phyloP scores from a whole-genome alignment of 2,113 vertebrate species.

The Neogobius melanostomus region DNA sequence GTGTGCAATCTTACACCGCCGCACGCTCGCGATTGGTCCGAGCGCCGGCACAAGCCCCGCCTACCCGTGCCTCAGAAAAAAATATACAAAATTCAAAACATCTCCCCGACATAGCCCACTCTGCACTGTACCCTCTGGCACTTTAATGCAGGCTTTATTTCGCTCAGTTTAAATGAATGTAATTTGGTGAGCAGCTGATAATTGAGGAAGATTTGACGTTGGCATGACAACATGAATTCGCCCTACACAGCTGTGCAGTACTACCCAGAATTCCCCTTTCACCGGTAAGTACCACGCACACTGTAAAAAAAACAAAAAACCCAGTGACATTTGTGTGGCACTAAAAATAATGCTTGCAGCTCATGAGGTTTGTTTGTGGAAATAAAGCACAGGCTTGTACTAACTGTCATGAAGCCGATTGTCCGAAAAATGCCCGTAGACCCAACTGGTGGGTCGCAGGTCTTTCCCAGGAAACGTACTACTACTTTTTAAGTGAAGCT shows the following conservation, averaged over 20 bases:
- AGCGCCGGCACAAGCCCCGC: constrained; percentile 77
- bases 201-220: constrained; percentile 58
- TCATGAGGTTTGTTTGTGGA: neutral
- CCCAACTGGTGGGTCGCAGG: too few species aligned
- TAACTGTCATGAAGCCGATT: neutral
- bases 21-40: constrained; percentile 86
- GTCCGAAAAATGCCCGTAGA: too few species aligned
- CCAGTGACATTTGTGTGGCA: neutral
- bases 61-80: constrained; percentile 76
- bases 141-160: constrained; percentile 81
- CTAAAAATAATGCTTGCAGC: neutral
- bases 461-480: too few species aligned
- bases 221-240: constrained; percentile 86
- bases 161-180: constrained; percentile 52
- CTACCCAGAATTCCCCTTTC: constrained; percentile 90
- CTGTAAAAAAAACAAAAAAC: neutral
- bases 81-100: constrained; percentile 85
- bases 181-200: constrained; percentile 69
- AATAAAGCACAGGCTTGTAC: neutral
- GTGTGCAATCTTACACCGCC: constrained; percentile 80
- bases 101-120: constrained; percentile 83
- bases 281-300: constrained; percentile 85
- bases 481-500: too few species aligned
- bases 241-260: constrained; percentile 86
- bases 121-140: constrained; percentile 88